Conservation (phyloP, 1,140 invertebrate species). For the Harpegnathos saltator region DNA sequence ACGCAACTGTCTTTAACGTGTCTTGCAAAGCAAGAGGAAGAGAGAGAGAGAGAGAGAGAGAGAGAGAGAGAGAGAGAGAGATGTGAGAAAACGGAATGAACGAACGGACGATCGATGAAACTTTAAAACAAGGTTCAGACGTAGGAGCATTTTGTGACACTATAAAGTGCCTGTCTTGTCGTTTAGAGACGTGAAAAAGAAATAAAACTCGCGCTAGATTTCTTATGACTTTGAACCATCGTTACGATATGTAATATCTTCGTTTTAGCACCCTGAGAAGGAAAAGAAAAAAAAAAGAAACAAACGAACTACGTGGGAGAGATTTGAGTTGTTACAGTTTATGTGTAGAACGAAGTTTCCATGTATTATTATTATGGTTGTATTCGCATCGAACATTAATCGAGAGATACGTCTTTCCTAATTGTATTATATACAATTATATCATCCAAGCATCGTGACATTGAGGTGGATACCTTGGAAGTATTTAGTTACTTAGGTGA, state of each 20-base stretch:
- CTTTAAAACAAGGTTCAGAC: constrained; percentile 83
- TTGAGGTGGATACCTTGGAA: constrained; percentile 59
- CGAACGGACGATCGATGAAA: constrained; percentile 78
- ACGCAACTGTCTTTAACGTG: constrained; percentile 76
- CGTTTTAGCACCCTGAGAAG: constrained; percentile 44
- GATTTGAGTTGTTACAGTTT: constrained; percentile 66
- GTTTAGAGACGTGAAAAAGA: constrained; percentile 81
- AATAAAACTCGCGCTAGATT: constrained; percentile 77
- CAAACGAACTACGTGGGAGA: constrained; percentile 45
- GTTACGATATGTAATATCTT: constrained; percentile 67
- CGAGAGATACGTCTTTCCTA: constrained; percentile 77
- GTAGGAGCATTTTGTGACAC: constrained; percentile 84
- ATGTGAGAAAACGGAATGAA: constrained; percentile 53
- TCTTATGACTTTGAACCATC: constrained; percentile 77
- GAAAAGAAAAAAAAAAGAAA: constrained; percentile 37
- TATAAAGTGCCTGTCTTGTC: constrained; percentile 85
- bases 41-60: not conserved
- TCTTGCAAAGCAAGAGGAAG: constrained; percentile 56
- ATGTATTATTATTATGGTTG: constrained; percentile 60
- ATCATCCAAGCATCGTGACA: constrained; percentile 66
- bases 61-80: not conserved
- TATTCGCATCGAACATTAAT: constrained; percentile 73
- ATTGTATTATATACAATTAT: constrained; percentile 76
- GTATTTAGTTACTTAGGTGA: constrained; percentile 67
- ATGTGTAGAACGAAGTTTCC: constrained; percentile 73